phyloP scores from a whole-genome alignment of 1,140 invertebrate species.

The Aphelinus atriplicis region DNA sequence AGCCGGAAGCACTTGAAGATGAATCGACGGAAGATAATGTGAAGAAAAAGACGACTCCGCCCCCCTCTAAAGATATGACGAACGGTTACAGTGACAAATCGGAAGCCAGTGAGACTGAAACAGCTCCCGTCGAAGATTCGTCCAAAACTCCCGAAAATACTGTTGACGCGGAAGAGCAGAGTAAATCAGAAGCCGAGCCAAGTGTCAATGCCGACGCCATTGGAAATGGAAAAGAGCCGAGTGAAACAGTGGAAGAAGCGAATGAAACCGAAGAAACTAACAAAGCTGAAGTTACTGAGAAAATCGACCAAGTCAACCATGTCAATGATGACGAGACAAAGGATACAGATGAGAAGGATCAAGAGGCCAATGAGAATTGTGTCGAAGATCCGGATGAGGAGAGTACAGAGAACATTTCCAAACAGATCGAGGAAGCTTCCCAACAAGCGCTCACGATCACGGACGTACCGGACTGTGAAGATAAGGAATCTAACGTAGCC shows the following conservation, averaged over 20 bases:
- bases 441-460: slow-evolving; percentile 21
- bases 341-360: neutral
- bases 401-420: neutral
- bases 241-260: slow-evolving; percentile 14
- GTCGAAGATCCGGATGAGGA: neutral
- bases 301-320: neutral
- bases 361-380: neutral
- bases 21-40: slow-evolving; percentile 8
- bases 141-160: neutral
- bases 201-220: slow-evolving; percentile 36
- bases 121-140: neutral
- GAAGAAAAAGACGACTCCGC: neutral
- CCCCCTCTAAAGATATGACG: slow-evolving; percentile 7
- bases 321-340: neutral
- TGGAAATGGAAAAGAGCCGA: slow-evolving; percentile 37
- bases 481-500: slow-evolving; percentile 11
- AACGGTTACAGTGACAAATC: slow-evolving; percentile 24
- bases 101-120: slow-evolving; percentile 1
- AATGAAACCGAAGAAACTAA: slow-evolving; percentile 20
- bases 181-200: slow-evolving; percentile 10
- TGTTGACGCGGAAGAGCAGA: neutral
- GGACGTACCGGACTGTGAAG: neutral
- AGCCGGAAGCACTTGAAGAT: slow-evolving; percentile 19
- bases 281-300: neutral
- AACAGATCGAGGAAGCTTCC: slow-evolving; percentile 33